Conservation (phyloP, 2,888 invertebrate genomes). For the Ennomos erosarius region DNA sequence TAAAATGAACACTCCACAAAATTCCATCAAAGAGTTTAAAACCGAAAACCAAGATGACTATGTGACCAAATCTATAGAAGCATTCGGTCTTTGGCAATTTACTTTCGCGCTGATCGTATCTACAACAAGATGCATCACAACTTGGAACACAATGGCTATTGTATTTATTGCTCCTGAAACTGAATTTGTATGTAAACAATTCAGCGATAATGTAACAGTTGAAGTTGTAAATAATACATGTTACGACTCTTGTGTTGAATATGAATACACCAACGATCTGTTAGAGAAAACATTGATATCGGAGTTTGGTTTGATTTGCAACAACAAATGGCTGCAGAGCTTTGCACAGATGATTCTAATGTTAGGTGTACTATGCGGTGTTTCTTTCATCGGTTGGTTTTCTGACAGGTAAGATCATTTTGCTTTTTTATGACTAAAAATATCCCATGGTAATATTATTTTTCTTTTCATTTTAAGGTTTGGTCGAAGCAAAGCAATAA, state of each 20-base stretch:
- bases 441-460: background rate
- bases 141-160: slow-evolving; percentile 56
- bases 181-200: slow-evolving; percentile 53
- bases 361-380: slow-evolving; percentile 60
- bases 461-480: slow-evolving; percentile 49
- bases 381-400: slow-evolving; percentile 60
- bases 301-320: slow-evolving; percentile 60
- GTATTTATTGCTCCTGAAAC: slow-evolving; percentile 60
- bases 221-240: slow-evolving; percentile 53
- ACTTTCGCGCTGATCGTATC: slow-evolving; percentile 42
- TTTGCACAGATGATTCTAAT: slow-evolving; percentile 60
- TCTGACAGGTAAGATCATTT: slow-evolving; percentile 62
- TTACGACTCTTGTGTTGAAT: slow-evolving; percentile 57
- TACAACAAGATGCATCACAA: slow-evolving; percentile 48
- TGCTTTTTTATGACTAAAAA: too few relatives aligned
- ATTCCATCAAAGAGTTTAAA: slow-evolving; percentile 15
- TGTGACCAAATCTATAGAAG: slow-evolving; percentile 59
- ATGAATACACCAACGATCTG: slow-evolving; percentile 48
- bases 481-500: slow-evolving; percentile 84
- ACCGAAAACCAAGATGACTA: slow-evolving; percentile 55
- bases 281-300: slow-evolving; percentile 56
- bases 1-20: background rate
- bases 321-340: slow-evolving; percentile 59
- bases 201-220: slow-evolving; percentile 41
- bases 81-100: slow-evolving; percentile 60